Evolutionary conservation across 2,888 invertebrate species (phyloP).

Genomic region (Drosophila percnosoma): DNA sequence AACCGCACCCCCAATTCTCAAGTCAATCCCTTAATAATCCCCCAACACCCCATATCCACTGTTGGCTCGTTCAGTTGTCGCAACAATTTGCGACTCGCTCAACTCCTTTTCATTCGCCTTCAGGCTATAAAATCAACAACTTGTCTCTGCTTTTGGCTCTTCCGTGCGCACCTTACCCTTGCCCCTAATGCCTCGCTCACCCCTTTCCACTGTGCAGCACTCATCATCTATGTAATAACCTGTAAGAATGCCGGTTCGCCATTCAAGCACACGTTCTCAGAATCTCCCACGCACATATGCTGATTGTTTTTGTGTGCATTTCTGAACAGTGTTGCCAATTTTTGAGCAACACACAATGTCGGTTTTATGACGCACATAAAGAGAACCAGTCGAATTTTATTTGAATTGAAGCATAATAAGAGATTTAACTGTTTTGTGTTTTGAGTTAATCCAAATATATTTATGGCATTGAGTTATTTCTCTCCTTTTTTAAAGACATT

Average conservation of each 20-base stretch:
- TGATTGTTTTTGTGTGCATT: constrained; percentile 44
- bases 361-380: constrained; percentile 1
- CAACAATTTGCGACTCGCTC: constrained; percentile 47
- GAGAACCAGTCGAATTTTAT: background rate
- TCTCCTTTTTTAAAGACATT: too few relatives aligned
- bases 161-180: background rate
- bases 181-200: background rate
- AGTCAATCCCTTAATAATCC: background rate
- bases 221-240: constrained; percentile 39
- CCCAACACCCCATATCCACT: constrained; percentile 17
- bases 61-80: constrained; percentile 49
- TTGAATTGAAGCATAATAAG: background rate
- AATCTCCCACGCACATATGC: constrained; percentile 36
- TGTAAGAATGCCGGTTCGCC: constrained; percentile 21
- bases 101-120: constrained; percentile 36
- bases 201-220: background rate
- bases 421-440: background rate
- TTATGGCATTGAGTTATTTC: background rate
- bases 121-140: constrained; percentile 61
- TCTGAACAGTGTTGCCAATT: constrained; percentile 39
- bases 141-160: constrained; percentile 27
- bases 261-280: constrained; percentile 6
- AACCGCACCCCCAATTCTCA: background rate
- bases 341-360: background rate
- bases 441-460: background rate